These are phyloP conservation scores for Neotragus moschatus DNA, from an alignment of 2,113 vertebrate species.

Conservation along the genomic window DNA sequence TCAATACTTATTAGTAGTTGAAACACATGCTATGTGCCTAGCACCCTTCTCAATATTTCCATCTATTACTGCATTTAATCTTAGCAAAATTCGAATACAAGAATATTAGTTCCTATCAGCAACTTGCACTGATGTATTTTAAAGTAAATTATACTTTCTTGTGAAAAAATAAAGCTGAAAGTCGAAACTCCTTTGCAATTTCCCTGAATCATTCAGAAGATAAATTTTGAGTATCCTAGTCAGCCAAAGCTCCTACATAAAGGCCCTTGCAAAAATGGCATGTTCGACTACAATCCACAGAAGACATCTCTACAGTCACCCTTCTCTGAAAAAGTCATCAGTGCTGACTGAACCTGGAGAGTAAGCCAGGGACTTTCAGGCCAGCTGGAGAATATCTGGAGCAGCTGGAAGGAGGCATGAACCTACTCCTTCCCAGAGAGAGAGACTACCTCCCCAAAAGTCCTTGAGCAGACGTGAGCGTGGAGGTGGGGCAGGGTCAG, in stretches of 20 bases:
- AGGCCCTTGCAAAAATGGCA: background rate
- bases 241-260: background rate
- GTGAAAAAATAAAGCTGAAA: background rate
- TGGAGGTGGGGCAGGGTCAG: background rate
- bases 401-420: background rate
- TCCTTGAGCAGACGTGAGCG: accelerated
- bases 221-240: background rate
- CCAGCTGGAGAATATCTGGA: background rate
- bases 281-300: background rate
- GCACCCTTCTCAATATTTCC: background rate
- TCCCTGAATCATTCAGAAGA: background rate
- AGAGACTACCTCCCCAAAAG: background rate
- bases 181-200: background rate
- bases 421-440: background rate
- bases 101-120: background rate
- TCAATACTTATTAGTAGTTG: background rate
- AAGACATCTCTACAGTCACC: background rate
- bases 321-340: background rate
- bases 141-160: background rate
- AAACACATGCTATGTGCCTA: background rate
- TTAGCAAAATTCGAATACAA: background rate
- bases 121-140: background rate
- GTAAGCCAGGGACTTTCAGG: background rate
- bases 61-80: constrained; percentile 70
- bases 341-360: background rate